These are phyloP conservation scores for Eciton burchellii DNA, from an alignment of 1,140 invertebrate genomes.

Conservation along the genomic window DNA sequence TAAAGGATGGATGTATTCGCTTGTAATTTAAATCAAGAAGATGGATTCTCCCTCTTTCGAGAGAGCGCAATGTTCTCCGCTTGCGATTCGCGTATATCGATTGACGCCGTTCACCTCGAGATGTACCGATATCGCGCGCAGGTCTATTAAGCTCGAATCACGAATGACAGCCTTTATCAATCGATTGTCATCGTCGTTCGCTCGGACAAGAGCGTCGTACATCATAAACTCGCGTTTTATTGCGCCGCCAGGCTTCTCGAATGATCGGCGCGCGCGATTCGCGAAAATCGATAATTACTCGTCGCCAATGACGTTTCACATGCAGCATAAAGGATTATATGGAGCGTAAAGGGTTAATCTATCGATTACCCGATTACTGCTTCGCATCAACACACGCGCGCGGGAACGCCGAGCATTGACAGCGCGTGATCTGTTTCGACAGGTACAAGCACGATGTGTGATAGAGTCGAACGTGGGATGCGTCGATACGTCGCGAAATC, in stretches of 20 bases:
- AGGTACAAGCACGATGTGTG: slow-evolving; percentile 21
- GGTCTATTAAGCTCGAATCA: too few species aligned
- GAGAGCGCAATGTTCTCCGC: neutral
- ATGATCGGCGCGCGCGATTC: neutral
- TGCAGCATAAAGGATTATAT: slow-evolving; percentile 24
- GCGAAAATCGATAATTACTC: slow-evolving; percentile 35
- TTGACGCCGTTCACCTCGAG: neutral
- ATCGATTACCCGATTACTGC: slow-evolving; percentile 31
- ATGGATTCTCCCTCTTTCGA: too few species aligned
- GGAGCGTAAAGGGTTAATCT: slow-evolving; percentile 37
- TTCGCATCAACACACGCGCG: slow-evolving; percentile 21
- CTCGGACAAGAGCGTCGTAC: neutral
- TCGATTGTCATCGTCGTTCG: too few species aligned
- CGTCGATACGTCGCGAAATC: slow-evolving; percentile 23
- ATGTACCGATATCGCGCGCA: neutral
- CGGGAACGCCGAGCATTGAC: slow-evolving; percentile 14
- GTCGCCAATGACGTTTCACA: neutral
- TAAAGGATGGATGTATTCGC: neutral
- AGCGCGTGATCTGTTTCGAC: slow-evolving; percentile 54
- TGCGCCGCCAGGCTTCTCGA: neutral
- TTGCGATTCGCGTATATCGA: neutral
- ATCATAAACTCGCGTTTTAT: neutral
- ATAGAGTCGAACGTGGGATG: neutral
- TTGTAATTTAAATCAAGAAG: neutral
- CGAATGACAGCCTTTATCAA: too few species aligned